Percentiles rank a stretch among this genome's conserved stretches.
phyloP scores from a whole-genome alignment of 2,797 vertebrate species.

The Nyctalus aviator region DNA sequence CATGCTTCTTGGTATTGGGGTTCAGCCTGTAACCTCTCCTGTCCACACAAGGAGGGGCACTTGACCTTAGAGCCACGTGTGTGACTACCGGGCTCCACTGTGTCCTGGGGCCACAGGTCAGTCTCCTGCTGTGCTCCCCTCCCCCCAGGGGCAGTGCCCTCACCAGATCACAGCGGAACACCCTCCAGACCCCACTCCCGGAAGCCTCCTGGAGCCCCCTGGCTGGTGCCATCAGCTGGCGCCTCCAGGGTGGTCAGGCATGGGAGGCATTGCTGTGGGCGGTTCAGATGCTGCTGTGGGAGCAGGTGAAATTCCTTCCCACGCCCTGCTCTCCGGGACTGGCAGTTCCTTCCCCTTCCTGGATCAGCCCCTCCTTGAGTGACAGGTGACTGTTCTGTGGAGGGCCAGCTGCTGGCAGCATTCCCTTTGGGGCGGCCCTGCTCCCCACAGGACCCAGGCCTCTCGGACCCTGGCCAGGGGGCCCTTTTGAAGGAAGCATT shows the following conservation, averaged over 20 bases:
- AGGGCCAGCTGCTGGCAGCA: background rate
- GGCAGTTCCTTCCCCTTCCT: background rate
- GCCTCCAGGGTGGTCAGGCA: background rate
- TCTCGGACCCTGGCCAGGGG: background rate
- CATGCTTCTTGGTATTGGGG: background rate
- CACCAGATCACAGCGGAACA: fast-evolving
- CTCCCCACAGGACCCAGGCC: background rate
- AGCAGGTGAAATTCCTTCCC: background rate
- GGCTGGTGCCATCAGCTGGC: background rate
- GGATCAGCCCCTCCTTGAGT: background rate
- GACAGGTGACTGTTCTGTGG: background rate
- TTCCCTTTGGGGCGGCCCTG: background rate
- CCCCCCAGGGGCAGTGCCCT: fast-evolving
- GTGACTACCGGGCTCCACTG: background rate
- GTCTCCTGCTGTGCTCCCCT: background rate
- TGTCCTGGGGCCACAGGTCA: background rate
- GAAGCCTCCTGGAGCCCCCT: background rate
- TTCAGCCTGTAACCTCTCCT: background rate
- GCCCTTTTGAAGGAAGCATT: background rate
- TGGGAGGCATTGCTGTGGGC: no score
- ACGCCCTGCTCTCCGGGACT: background rate
- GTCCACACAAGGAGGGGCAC: background rate
- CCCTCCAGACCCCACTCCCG: background rate
- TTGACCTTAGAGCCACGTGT: background rate
- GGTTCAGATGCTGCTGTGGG: background rate